Percentiles rank a stretch among this genome's conserved stretches.
Conservation (phyloP, 2,113 vertebrate genomes). For the Axis porcinus region DNA sequence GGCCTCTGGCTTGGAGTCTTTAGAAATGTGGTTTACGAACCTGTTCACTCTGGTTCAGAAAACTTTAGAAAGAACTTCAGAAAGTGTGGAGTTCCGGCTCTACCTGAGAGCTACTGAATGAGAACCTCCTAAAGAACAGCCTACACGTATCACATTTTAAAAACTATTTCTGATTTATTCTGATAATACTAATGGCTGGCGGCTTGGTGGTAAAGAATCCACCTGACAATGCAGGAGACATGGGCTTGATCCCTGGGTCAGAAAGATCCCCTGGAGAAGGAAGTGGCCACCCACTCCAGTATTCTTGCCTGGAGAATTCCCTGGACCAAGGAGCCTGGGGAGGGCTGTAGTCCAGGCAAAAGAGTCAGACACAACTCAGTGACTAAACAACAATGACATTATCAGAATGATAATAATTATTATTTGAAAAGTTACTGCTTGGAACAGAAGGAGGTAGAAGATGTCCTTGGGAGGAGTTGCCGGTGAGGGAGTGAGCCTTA, state of each 20-base stretch:
- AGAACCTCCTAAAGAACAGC: neutral
- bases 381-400: neutral
- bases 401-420: neutral
- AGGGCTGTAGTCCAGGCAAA: neutral
- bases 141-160: neutral
- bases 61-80: neutral
- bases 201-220: neutral
- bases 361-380: neutral
- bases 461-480: neutral
- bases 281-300: neutral
- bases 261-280: neutral
- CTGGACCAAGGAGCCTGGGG: neutral
- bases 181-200: neutral
- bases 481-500: neutral
- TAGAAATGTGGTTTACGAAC: neutral
- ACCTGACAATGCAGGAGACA: neutral
- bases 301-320: neutral
- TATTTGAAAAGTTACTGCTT: neutral
- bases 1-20: neutral
- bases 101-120: neutral
- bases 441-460: neutral
- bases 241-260: neutral
- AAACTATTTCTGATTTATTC: neutral
- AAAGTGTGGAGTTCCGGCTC: neutral
- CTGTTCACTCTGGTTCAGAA: neutral